A percentile compares a stretch with the other conserved stretches of the same genome.
Evolutionary conservation across 2,113 vertebrate species (phyloP).

Genomic region (Onychostoma macrolepis): DNA sequence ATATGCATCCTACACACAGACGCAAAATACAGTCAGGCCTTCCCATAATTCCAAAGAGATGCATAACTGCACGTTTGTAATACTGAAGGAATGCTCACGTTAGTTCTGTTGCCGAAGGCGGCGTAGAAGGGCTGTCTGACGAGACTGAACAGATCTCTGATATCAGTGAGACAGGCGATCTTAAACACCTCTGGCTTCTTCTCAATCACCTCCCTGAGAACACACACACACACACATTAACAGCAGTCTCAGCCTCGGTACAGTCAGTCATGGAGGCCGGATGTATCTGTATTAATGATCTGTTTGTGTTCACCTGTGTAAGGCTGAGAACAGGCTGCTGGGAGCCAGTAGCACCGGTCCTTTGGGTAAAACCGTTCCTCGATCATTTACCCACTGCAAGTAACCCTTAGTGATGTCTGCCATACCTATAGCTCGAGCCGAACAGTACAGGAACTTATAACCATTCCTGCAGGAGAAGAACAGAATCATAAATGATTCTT

Average conservation of each 20-base stretch:
- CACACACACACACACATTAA: neutral
- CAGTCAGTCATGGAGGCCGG: no score
- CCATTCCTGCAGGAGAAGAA: slow-evolving; percentile 81
- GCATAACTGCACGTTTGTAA: neutral
- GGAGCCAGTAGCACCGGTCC: slow-evolving; percentile 92
- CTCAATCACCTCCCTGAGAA: slow-evolving; percentile 90
- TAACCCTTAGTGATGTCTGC: slow-evolving; percentile 91
- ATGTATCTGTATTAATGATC: neutral
- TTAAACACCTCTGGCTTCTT: slow-evolving; percentile 95
- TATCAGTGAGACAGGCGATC: slow-evolving; percentile 88
- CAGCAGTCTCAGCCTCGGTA: neutral
- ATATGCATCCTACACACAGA: slow-evolving; percentile 73
- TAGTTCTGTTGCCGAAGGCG: slow-evolving; percentile 90
- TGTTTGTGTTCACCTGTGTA: slow-evolving; percentile 83
- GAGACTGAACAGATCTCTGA: slow-evolving; percentile 84
- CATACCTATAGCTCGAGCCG: slow-evolving; percentile 91
- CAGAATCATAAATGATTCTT: neutral
- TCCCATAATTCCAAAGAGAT: neutral
- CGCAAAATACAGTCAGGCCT: neutral
- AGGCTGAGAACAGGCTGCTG: slow-evolving; percentile 92
- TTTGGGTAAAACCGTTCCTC: slow-evolving; percentile 84
- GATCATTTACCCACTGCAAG: slow-evolving; percentile 88
- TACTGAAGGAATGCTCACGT: slow-evolving; percentile 70
- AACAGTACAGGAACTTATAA: slow-evolving; percentile 97
- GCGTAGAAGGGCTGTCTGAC: slow-evolving; percentile 83